phyloP scores from a whole-genome alignment of 2,888 invertebrate species.

The Euzetes globulus region DNA sequence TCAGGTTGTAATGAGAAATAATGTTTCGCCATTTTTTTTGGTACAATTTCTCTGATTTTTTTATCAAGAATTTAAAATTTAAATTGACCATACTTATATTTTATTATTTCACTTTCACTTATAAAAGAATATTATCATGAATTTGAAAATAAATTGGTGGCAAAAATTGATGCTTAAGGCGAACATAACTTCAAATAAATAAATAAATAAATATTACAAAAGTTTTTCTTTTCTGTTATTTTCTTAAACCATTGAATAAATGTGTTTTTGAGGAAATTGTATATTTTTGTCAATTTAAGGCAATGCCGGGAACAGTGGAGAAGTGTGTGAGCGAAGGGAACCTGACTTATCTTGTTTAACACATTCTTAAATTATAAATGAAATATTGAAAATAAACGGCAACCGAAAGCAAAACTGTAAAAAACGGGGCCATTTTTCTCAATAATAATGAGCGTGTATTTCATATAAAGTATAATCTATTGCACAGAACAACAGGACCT shows the following conservation, averaged over 20 bases:
- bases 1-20: too few species aligned
- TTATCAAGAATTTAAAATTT: neutral
- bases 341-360: neutral
- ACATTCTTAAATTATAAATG: conserved; percentile 17
- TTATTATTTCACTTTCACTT: neutral
- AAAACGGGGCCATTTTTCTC: conserved; percentile 1
- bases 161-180: conserved; percentile 7
- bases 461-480: conserved; percentile 1
- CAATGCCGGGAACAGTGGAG: too few species aligned
- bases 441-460: neutral
- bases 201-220: conserved; percentile 15
- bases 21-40: too few species aligned
- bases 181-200: neutral
- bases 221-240: neutral
- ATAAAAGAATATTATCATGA: neutral
- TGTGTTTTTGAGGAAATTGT: neutral
- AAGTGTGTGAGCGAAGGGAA: neutral
- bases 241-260: neutral
- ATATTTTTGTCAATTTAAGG: neutral
- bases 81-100: neutral
- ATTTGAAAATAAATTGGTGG: neutral
- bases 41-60: too few species aligned
- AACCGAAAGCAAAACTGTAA: neutral
- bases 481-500: neutral
- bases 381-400: neutral